phyloP scores from a whole-genome alignment of 2,888 invertebrate species.

The Tetramorium bicarinatum region DNA sequence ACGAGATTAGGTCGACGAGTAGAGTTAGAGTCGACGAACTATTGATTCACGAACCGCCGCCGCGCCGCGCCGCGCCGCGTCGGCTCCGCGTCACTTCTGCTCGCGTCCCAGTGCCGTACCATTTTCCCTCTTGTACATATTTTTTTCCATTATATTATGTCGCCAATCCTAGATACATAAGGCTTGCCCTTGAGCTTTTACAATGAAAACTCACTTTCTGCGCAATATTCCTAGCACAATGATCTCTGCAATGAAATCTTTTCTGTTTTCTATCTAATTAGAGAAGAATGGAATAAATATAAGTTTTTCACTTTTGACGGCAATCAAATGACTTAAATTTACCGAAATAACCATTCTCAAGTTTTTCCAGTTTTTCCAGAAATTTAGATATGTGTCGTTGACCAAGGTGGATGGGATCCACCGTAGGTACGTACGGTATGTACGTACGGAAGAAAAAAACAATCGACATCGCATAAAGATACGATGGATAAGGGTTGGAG shows the following conservation, averaged over 20 bases:
- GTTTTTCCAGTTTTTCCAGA: background rate
- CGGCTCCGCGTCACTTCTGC: slow-evolving; percentile 16
- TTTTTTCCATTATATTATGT: background rate
- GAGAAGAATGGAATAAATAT: background rate
- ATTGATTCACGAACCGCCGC: slow-evolving; percentile 77
- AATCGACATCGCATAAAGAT: no score
- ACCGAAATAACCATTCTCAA: background rate
- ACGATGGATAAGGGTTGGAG: background rate
- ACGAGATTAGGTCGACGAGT: slow-evolving; percentile 68
- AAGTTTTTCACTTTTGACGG: background rate
- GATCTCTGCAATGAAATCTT: background rate
- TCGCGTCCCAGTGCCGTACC: slow-evolving; percentile 65
- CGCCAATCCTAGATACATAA: background rate
- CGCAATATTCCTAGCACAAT: background rate
- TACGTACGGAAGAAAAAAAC: background rate
- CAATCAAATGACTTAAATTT: background rate
- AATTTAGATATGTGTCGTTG: no score
- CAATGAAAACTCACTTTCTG: background rate
- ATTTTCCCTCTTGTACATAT: slow-evolving; percentile 53
- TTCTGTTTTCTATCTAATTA: background rate
- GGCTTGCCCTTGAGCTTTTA: background rate
- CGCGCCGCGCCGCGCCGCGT: slow-evolving; percentile 25
- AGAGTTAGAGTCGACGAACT: slow-evolving; percentile 83
- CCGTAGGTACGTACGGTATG: no score
- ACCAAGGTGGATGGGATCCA: no score